Percentiles rank a stretch among this genome's conserved stretches.
These are phyloP conservation scores for Orchesellides sinensis DNA, from an alignment of 2,888 invertebrate genomes.

Conservation along the genomic window DNA sequence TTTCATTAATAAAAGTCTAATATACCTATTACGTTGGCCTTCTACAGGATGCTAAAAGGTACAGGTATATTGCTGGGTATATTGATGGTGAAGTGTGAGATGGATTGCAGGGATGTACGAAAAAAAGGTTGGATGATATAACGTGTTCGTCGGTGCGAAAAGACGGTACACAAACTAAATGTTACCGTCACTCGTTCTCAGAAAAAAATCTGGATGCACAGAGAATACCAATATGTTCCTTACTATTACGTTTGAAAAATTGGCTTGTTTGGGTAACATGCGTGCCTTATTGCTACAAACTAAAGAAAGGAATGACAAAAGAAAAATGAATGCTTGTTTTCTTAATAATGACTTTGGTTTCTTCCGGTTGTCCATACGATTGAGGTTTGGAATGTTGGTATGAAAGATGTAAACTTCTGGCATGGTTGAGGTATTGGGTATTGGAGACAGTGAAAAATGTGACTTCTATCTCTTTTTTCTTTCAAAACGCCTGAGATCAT, in stretches of 20 bases:
- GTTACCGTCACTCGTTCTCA: neutral
- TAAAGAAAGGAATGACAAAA: too few species aligned
- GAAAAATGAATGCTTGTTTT: neutral
- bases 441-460: too few species aligned
- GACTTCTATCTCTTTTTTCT: too few species aligned
- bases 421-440: conserved; percentile 13
- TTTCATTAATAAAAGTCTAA: conserved; percentile 4
- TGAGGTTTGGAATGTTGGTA: neutral
- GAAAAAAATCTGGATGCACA: neutral
- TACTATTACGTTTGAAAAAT: neutral
- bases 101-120: neutral
- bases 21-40: too few species aligned
- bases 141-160: conserved; percentile 35
- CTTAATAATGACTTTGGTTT: neutral
- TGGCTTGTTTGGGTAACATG: neutral
- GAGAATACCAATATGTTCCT: neutral
- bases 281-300: neutral
- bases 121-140: conserved; percentile 37
- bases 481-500: neutral
- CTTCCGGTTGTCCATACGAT: neutral
- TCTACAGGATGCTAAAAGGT: neutral
- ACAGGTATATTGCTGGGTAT: neutral
- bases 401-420: neutral
- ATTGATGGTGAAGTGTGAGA: conserved; percentile 8
- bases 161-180: neutral